These are phyloP conservation scores for Scrobipalpa costella DNA, from an alignment of 2,888 invertebrate species.

Conservation along the genomic window DNA sequence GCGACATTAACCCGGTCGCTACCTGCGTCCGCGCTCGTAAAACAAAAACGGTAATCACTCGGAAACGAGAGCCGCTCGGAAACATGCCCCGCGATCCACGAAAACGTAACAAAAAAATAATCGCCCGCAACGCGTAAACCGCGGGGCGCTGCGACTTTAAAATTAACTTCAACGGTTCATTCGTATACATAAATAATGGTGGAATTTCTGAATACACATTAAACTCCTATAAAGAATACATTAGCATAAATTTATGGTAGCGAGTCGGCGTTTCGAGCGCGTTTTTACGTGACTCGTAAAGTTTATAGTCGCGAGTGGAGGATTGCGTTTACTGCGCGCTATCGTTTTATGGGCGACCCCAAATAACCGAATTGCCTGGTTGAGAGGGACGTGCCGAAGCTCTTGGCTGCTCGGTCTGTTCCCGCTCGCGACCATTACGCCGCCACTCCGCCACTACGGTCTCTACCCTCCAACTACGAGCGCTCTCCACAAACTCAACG, in stretches of 20 bases:
- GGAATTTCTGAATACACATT: constrained; percentile 81
- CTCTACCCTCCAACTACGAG: constrained; percentile 40
- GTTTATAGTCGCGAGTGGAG: constrained; percentile 80
- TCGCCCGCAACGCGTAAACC: constrained; percentile 65
- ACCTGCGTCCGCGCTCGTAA: constrained; percentile 42
- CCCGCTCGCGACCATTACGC: constrained; percentile 30
- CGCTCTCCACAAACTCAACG: constrained; percentile 50
- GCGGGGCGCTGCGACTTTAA: constrained; percentile 75
- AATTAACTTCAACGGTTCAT: constrained; percentile 81
- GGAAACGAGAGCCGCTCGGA: constrained; percentile 55
- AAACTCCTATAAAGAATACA: constrained; percentile 82
- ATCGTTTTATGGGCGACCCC: constrained; percentile 79
- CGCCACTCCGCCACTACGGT: constrained; percentile 39
- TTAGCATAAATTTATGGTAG: constrained; percentile 82
- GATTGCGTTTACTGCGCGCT: constrained; percentile 80
- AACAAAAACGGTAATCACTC: constrained; percentile 55
- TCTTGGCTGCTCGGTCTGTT: constrained; percentile 36
- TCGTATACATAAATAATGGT: constrained; percentile 80
- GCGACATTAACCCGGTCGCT: constrained; percentile 48
- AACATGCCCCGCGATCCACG: constrained; percentile 55
- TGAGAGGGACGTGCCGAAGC: constrained; percentile 61
- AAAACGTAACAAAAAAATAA: constrained; percentile 64
- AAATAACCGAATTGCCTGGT: constrained; percentile 77
- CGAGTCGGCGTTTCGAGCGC: constrained; percentile 78
- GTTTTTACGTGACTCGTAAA: constrained; percentile 82